Base-by-base conservation (phyloP, 2,113 vertebrate genomes). In the Cricetomys ansorgei region DNA sequence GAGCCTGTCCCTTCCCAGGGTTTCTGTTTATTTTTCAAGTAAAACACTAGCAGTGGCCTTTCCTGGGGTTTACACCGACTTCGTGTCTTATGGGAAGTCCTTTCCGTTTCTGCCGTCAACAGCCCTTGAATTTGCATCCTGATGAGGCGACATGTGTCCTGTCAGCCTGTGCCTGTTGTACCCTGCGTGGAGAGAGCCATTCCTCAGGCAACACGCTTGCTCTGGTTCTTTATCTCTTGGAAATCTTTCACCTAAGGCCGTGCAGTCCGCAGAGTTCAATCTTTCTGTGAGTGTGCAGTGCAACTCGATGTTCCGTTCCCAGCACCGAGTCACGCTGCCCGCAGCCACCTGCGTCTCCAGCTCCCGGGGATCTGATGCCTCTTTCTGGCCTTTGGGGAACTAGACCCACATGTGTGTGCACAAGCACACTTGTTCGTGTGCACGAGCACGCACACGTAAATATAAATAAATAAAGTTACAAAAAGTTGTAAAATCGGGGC, bases 11-110 rank as follows among this genome's bases (percentile, higher is more conserved):
- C 4, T 48, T 17, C 45, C 13, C 31, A 21, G 0, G 1, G 29
- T 50, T 90, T 75, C 88, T 45, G 13, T n/a, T 37, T 75, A 6
- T 12, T 88, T 73, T 89, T 90, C 27, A 92, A 87, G 40, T 40
- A 45, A 53, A 65, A 37, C 37, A 9, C 13, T 23, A 67, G 23
- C 17, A 37, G 59, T 29, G 57, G 16, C 79, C 9, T 92, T 88
- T 93, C 87, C 53, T 37, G 62, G 59, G 80, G 25, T 91, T 79
- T 48, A 23, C 21, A 5, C 43, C 50, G 29, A 75, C 34, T 87
- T 89, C 8, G 0, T 34, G 50, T 87, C 89, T 80, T 80, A 62
- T 64, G 65, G 73, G 73, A 29, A 59, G 23, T 4, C 73, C 43
- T 83, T 92, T 43, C 53, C 19, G 40, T 59, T 94, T 85, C 67